Percentiles rank a stretch among this genome's conserved stretches.
Conservation (phyloP, 2,888 invertebrate genomes). For the Caradrina kadenii region DNA sequence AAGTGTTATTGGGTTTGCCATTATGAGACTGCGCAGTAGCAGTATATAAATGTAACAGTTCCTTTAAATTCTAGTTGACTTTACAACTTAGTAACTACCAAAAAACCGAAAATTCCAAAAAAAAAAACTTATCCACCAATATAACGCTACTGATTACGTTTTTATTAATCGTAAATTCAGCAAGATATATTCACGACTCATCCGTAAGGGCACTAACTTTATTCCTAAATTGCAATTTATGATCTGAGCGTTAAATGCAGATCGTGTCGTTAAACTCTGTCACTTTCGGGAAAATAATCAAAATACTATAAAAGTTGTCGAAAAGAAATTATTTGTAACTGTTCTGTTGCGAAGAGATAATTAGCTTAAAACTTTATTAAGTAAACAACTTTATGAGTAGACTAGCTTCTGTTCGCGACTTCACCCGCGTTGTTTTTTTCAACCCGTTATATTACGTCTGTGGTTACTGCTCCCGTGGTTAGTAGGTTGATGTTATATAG, state of each 20-base stretch:
- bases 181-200: slow-evolving; percentile 64
- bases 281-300: slow-evolving; percentile 61
- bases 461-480: too few species aligned
- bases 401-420: too few species aligned
- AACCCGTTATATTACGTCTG: too few species aligned
- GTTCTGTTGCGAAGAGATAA: slow-evolving; percentile 26
- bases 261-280: slow-evolving; percentile 58
- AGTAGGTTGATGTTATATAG: too few species aligned
- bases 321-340: slow-evolving; percentile 42
- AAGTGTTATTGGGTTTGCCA: too few species aligned
- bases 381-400: not conserved
- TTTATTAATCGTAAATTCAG: slow-evolving; percentile 67
- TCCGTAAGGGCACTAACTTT: slow-evolving; percentile 53
- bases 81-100: slow-evolving; percentile 31
- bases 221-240: slow-evolving; percentile 74
- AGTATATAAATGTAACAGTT: too few species aligned
- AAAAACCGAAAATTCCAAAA: not conserved
- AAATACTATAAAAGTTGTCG: slow-evolving; percentile 56
- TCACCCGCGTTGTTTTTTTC: too few species aligned
- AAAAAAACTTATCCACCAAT: slow-evolving; percentile 18
- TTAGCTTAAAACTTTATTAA: slow-evolving; percentile 21
- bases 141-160: slow-evolving; percentile 62
- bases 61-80: not conserved
- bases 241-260: slow-evolving; percentile 55
- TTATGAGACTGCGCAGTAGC: too few species aligned